Base-by-base conservation (phyloP, 2,797 vertebrate species). In the Hippopotamyrus pictus region DNA sequence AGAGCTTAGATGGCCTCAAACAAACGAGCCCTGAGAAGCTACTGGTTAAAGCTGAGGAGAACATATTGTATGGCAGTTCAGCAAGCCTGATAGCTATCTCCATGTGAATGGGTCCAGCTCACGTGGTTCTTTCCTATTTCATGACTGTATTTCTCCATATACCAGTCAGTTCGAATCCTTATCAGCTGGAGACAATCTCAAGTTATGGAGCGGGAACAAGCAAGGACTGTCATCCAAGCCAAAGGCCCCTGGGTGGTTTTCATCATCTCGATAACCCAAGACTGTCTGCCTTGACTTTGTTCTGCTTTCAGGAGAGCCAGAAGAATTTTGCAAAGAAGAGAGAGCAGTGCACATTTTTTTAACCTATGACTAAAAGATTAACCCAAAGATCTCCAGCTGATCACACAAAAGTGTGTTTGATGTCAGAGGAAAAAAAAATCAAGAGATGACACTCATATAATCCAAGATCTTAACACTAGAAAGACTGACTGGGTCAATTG, bases 41-140 rank as follows among this genome's bases (percentile, higher is more conserved):
- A 83, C 90, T 90, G 76, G 91, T 84, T 46, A 89, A 91, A 89
- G 25, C 83, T 88, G 87, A 90, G 90, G 44, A 88, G 92, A 84
- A 88, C 90, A 89, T 90, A 91, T 89, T 89, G 92, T 87, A 53
- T 65, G 90, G 90, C 44, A 62, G 90, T 93, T 93, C 90, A 90
- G 65, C 54, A 62, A 51, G 86, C 86, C 54, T 90, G 93, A 94
- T 95, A 93, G 76, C 41, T 89, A 94, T 95, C 93, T 94, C 89
- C 82, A 89, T 89, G 89, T 88, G 88, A 88, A 87, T 89, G 89
- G 90, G 89, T 90, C 91, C 83, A 89, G 90, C 88, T 90, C 90
- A 89, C 94, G 91, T 91, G 90, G 91, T 90, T 92, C 92, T 89
- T 93, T 92, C 86, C 90, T 90, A 91, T 89, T 91, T 89, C 90